Evolutionary conservation across 2,797 vertebrate species (phyloP).

Genomic region (Taeniopygia guttata): DNA sequence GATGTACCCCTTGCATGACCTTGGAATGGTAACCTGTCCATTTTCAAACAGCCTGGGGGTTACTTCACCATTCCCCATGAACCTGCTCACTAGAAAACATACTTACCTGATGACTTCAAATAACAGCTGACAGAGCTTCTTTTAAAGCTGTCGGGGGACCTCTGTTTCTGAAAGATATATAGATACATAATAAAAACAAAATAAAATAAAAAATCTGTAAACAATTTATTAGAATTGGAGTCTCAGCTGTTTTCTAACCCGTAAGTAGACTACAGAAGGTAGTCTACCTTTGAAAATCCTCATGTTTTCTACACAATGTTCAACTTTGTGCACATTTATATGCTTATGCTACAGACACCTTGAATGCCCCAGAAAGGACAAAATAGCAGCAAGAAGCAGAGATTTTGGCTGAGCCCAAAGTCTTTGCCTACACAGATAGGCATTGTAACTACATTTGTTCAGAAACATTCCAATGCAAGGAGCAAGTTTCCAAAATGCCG

Average conservation of each 20-base stretch:
- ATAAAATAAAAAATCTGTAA: background rate
- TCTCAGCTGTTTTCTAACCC: background rate
- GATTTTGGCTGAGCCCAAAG: background rate
- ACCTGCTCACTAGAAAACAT: background rate
- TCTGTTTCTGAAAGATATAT: background rate
- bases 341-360: background rate
- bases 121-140: background rate
- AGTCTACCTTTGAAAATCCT: background rate
- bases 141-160: background rate
- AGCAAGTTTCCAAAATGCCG: background rate
- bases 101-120: background rate
- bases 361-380: rapidly evolving
- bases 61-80: background rate
- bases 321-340: background rate
- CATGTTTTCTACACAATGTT: background rate
- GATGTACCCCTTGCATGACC: too few relatives aligned
- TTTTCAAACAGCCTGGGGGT: background rate
- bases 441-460: background rate
- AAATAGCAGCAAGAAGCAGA: background rate
- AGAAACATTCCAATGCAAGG: background rate
- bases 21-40: background rate
- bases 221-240: background rate
- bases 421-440: background rate
- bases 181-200: background rate
- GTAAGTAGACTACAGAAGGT: background rate